Percentiles rank a stretch among this genome's conserved stretches.
These are phyloP conservation scores for Herpailurus yagouaroundi DNA, from an alignment of 2,113 vertebrate species.

Conservation along the genomic window DNA sequence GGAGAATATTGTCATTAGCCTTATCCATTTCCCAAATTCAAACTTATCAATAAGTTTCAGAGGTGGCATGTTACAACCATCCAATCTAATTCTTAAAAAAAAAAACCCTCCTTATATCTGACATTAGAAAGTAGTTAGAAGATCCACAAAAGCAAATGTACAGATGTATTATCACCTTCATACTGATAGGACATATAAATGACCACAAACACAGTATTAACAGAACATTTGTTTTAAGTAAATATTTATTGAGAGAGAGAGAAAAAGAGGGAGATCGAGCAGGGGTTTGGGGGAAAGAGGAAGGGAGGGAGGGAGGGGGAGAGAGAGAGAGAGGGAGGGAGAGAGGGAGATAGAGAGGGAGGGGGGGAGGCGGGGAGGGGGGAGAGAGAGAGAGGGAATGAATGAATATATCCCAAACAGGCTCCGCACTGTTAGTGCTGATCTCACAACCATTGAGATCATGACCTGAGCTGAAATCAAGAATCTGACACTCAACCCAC, in stretches of 20 bases:
- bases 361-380: no score
- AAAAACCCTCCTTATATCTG: neutral
- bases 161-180: neutral
- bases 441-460: no score
- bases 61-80: neutral
- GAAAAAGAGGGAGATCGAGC: no score
- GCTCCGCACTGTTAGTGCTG: no score
- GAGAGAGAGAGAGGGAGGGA: fast-evolving
- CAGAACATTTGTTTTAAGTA: neutral
- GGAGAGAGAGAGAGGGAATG: no score
- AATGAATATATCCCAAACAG: no score
- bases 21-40: neutral
- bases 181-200: neutral
- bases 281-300: no score
- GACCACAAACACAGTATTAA: neutral
- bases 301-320: no score
- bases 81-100: neutral
- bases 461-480: no score
- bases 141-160: neutral
- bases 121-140: neutral
- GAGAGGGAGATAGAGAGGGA: no score
- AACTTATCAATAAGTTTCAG: neutral
- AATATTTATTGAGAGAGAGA: no score
- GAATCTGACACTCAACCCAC: no score
- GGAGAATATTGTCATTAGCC: neutral